Conservation (phyloP, 2,888 invertebrate species). For the Theretra japonica region DNA sequence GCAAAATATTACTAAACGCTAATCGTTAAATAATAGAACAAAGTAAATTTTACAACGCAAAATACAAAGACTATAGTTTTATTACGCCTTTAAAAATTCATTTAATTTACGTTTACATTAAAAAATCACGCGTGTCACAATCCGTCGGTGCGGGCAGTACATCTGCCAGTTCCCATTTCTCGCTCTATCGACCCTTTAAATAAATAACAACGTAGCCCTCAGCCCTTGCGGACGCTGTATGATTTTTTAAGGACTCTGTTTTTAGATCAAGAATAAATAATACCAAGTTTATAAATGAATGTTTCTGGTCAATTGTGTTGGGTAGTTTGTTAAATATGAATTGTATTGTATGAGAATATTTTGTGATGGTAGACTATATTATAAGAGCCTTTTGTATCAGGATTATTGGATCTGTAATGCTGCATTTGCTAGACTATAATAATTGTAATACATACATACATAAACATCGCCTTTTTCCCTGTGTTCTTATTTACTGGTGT, state of each 20-base stretch:
- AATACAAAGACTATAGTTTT: not conserved
- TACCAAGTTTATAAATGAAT: not conserved
- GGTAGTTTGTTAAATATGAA: not conserved
- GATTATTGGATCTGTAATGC: no score
- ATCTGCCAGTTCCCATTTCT: not conserved
- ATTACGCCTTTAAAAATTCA: not conserved
- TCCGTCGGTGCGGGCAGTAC: not conserved
- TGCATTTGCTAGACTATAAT: no score
- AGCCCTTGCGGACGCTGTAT: not conserved
- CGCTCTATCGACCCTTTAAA: constrained; percentile 10
- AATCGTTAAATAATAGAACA: no score
- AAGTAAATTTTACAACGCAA: no score
- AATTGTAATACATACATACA: no score
- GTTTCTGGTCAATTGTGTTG: not conserved
- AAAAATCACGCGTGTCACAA: not conserved
- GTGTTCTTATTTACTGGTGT: no score
- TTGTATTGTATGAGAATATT: not conserved
- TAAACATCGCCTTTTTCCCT: no score
- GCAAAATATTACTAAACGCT: no score
- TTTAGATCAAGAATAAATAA: not conserved
- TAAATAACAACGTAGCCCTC: constrained; percentile 3
- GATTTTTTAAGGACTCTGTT: not conserved
- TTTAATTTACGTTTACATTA: not conserved
- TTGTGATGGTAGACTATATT: no score
- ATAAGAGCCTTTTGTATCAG: no score